Conservation (phyloP, 1,140 invertebrate species). For the Hycleus phaleratus region DNA sequence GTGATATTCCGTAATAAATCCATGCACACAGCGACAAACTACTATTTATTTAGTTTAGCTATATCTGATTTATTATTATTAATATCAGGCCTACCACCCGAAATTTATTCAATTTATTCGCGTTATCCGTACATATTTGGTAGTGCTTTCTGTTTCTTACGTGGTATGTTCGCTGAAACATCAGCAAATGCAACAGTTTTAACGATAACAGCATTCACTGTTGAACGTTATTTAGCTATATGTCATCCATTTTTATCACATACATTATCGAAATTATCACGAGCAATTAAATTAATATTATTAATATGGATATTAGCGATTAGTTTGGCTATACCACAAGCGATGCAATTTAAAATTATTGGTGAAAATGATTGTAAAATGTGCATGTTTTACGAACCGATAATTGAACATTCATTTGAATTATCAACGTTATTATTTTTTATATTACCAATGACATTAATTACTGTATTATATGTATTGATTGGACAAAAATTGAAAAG, state of each 20-base stretch:
- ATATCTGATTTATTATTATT: conserved; percentile 87
- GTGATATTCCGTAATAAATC: conserved; percentile 85
- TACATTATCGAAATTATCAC: conserved; percentile 73
- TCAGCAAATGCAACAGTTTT: conserved; percentile 84
- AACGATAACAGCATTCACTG: conserved; percentile 84
- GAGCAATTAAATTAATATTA: conserved; percentile 66
- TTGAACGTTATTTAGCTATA: conserved; percentile 78
- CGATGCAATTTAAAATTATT: conserved; percentile 61
- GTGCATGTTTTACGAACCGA: conserved; percentile 47
- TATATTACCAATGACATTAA: conserved; percentile 75
- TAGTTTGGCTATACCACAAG: conserved; percentile 70
- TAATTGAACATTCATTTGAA: conserved; percentile 68
- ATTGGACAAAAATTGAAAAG: conserved; percentile 68
- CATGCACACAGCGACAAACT: conserved; percentile 92
- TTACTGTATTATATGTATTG: conserved; percentile 74
- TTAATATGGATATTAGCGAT: conserved; percentile 64
- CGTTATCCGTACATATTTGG: conserved; percentile 77
- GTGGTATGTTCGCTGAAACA: conserved; percentile 70
- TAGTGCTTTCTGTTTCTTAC: conserved; percentile 64
- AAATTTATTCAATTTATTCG: conserved; percentile 82
- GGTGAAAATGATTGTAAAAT: conserved; percentile 22
- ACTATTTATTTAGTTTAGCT: conserved; percentile 88
- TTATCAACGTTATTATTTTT: conserved; percentile 81
- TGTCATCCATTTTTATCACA: conserved; percentile 74
- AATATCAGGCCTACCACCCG: conserved; percentile 69